A percentile compares a stretch with the other conserved stretches of the same genome.
These are phyloP conservation scores for Eunapius fragilis DNA, from an alignment of 37 sponge, comb jelly and placozoan genomes.

Conservation along the genomic window DNA sequence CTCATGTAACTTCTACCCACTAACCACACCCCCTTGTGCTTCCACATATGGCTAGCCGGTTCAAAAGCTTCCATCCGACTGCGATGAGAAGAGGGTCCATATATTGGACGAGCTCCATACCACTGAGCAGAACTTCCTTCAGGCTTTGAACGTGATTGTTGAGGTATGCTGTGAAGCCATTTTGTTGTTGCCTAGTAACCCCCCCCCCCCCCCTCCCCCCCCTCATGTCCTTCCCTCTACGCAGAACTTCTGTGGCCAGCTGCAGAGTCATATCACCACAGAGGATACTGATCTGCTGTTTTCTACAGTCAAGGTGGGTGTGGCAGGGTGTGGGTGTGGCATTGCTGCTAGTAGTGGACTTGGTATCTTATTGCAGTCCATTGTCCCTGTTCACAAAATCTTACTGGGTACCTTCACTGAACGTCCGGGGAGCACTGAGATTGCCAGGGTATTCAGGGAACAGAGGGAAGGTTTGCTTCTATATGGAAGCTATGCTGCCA, in stretches of 20 bases:
- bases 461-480: conserved; percentile 44
- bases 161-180: neutral
- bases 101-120: conserved; percentile 68
- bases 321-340: neutral
- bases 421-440: conserved; percentile 13
- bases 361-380: neutral
- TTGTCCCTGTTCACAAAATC: conserved; percentile 29
- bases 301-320: conserved; percentile 13
- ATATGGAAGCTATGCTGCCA: conserved; percentile 64
- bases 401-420: conserved; percentile 47
- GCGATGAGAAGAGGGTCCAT: conserved; percentile 56
- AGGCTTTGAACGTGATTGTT: conserved; percentile 48
- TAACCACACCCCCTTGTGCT: neutral
- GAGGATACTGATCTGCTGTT: conserved; percentile 59
- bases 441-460: conserved; percentile 40
- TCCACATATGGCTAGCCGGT: too few species aligned
- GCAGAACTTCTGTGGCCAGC: conserved; percentile 39
- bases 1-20: neutral
- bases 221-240: too few species aligned
- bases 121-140: conserved; percentile 78
- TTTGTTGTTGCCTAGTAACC: too few species aligned
- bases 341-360: neutral
- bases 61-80: conserved; percentile 8
- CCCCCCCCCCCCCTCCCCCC: too few species aligned
- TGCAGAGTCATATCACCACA: conserved; percentile 24